phyloP scores from a whole-genome alignment of 2,113 vertebrate species.

The Holacanthus passer region DNA sequence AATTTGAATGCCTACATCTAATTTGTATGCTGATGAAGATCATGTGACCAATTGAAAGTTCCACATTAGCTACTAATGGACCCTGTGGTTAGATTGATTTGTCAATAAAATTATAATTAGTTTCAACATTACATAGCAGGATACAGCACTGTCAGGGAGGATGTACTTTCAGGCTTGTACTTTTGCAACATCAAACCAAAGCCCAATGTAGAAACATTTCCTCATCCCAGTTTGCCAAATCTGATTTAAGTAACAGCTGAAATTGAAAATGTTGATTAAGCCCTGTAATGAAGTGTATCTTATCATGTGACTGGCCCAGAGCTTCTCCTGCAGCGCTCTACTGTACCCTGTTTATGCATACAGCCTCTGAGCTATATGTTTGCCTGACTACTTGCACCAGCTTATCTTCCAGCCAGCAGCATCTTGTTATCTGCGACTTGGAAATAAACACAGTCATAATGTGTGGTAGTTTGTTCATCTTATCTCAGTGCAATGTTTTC shows the following conservation, averaged over 20 bases:
- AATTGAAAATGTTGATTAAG: slow-evolving; percentile 17
- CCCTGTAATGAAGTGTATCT: slow-evolving; percentile 29
- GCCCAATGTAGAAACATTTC: not conserved
- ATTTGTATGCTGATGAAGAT: not conserved
- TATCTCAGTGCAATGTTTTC: slow-evolving; percentile 67
- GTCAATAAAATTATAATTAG: not conserved
- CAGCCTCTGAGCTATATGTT: slow-evolving; percentile 42
- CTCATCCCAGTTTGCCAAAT: not conserved
- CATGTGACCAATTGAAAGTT: not conserved
- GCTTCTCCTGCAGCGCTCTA: slow-evolving; percentile 37
- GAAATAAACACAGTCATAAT: slow-evolving; percentile 66
- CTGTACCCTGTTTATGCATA: slow-evolving; percentile 35
- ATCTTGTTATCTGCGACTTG: slow-evolving; percentile 70
- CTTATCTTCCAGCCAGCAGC: slow-evolving; percentile 70
- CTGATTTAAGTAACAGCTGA: slow-evolving; percentile 1
- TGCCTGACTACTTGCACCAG: slow-evolving; percentile 44
- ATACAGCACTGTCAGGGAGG: not conserved
- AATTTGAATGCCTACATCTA: not conserved
- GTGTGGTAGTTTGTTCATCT: slow-evolving; percentile 65
- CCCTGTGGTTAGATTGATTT: not conserved
- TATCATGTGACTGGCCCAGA: slow-evolving; percentile 42
- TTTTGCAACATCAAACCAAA: not conserved
- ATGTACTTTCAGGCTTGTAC: not conserved
- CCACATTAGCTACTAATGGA: not conserved
- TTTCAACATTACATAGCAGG: not conserved